Conservation (phyloP, 2,797 vertebrate genomes). For the Odontamblyopus lacepedii region DNA sequence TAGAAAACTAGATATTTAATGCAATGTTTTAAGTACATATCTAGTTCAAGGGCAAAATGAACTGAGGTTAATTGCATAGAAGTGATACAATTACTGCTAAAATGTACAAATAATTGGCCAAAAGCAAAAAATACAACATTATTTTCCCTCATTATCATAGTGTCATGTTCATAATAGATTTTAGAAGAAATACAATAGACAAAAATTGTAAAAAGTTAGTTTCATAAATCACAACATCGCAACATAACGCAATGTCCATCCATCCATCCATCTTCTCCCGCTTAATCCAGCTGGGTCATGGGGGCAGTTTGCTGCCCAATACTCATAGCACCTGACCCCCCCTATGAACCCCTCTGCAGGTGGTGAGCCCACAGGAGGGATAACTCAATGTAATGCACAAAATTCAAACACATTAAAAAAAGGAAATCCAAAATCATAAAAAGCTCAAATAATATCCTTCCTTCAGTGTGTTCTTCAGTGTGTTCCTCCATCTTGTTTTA, state of each 20-base stretch:
- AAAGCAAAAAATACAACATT: too few species aligned
- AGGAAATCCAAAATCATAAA: background rate
- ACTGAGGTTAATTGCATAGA: slow-evolving; percentile 11
- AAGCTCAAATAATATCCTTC: background rate
- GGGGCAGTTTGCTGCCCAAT: too few species aligned
- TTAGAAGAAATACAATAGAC: background rate
- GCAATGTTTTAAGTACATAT: background rate
- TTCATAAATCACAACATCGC: background rate
- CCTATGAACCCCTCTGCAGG: too few species aligned
- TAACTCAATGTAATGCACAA: background rate
- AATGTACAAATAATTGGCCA: background rate
- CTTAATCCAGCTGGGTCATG: too few species aligned
- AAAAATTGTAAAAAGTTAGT: background rate
- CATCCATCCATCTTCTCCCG: too few species aligned
- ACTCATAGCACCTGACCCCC: too few species aligned
- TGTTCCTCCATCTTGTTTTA: background rate
- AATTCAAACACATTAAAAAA: background rate
- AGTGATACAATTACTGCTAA: background rate
- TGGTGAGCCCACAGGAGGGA: too few species aligned
- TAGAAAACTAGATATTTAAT: background rate
- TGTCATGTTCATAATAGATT: background rate
- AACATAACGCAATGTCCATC: too few species aligned
- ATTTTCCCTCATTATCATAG: background rate
- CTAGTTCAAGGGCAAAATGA: background rate
- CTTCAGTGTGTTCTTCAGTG: background rate